Conservation (phyloP, 2,113 vertebrate genomes). For the Eupsittula cactorum region DNA sequence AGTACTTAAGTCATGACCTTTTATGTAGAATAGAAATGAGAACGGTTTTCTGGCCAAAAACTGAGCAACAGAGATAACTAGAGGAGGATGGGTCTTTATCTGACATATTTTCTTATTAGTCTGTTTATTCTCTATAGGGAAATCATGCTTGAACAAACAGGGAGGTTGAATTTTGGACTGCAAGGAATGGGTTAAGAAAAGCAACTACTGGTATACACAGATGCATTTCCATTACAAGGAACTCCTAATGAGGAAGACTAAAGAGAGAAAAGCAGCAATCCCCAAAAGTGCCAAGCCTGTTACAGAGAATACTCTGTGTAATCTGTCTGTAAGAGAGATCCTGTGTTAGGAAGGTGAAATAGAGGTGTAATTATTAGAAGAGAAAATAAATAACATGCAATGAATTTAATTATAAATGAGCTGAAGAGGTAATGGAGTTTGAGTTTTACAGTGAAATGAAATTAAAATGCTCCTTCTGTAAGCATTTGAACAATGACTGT, state of each 20-base stretch:
- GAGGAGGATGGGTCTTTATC: neutral
- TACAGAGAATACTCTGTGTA: neutral
- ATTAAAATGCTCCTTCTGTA: conserved; percentile 38
- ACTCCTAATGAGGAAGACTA: fast-evolving
- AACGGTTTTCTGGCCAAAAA: neutral
- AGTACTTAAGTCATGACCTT: neutral
- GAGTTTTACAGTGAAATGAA: conserved; percentile 35
- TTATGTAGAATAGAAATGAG: neutral
- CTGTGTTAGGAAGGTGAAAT: neutral
- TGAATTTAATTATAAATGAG: conserved; percentile 24
- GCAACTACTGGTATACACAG: neutral
- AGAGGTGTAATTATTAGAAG: neutral
- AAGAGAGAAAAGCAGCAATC: neutral
- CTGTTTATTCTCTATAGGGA: neutral
- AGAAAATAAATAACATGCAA: conserved; percentile 29
- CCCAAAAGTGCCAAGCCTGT: neutral
- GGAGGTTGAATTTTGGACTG: neutral
- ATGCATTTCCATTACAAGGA: neutral
- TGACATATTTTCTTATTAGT: neutral
- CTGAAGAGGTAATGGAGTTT: conserved; percentile 38
- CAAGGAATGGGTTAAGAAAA: neutral
- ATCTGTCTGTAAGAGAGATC: neutral
- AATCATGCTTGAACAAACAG: neutral
- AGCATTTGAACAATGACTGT: conserved; percentile 41
- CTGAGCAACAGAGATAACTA: neutral